Evolutionary conservation across 2,888 invertebrate genomes (phyloP).

Genomic region (Laothoe populi): DNA sequence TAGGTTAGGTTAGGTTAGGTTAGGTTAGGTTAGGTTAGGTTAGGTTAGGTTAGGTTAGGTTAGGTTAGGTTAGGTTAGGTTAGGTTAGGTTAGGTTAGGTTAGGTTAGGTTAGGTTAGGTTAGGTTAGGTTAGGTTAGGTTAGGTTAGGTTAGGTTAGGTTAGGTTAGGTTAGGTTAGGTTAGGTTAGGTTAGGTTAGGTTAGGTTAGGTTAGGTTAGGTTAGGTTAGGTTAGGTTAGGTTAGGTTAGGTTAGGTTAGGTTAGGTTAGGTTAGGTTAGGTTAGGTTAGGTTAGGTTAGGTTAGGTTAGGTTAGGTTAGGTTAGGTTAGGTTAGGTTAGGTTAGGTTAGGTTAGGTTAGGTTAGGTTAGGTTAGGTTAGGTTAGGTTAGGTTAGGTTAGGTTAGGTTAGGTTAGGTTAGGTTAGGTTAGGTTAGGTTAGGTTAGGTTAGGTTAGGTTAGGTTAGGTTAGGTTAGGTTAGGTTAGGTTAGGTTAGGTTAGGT

Average conservation of each 20-base stretch:
- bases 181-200: constrained; percentile 33
- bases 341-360: constrained; percentile 37
- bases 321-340: constrained; percentile 35
- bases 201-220: constrained; percentile 34
- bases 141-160: constrained; percentile 35
- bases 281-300: constrained; percentile 32
- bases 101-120: constrained; percentile 32
- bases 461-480: constrained; percentile 39
- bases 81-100: constrained; percentile 33
- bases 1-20: constrained; percentile 35
- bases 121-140: constrained; percentile 37
- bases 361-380: constrained; percentile 36
- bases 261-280: constrained; percentile 33
- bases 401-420: constrained; percentile 38
- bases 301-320: constrained; percentile 33
- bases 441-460: constrained; percentile 39
- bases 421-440: constrained; percentile 38
- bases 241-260: constrained; percentile 33
- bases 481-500: constrained; percentile 38
- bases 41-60: constrained; percentile 35
- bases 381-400: constrained; percentile 36
- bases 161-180: constrained; percentile 35
- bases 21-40: constrained; percentile 37
- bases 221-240: constrained; percentile 32
- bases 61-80: constrained; percentile 21